phyloP scores from a whole-genome alignment of 37 sponge, comb jelly and placozoan genomes.

The Cliona cf. orientalis region DNA sequence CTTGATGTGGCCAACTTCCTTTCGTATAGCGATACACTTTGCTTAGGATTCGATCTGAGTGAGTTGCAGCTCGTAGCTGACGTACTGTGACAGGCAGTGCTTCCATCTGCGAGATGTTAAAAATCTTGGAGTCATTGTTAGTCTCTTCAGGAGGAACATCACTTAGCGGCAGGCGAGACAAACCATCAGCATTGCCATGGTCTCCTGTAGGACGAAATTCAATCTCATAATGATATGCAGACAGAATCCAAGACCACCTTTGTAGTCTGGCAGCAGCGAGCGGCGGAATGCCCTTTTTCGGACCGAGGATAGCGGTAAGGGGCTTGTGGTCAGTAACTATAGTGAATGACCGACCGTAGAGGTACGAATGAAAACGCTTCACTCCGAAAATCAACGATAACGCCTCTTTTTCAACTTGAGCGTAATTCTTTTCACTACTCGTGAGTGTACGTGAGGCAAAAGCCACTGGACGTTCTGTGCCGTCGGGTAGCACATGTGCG shows the following conservation, averaged over 20 bases:
- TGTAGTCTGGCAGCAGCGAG: constrained; percentile 34
- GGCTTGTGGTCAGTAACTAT: constrained; percentile 30
- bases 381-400: constrained; percentile 34
- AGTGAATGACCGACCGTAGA: neutral
- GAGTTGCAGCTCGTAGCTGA: no score
- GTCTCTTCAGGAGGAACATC: no score
- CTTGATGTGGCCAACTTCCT: no score
- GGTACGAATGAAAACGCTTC: constrained; percentile 27
- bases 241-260: constrained; percentile 36
- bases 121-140: no score
- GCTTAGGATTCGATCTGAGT: no score
- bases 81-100: no score
- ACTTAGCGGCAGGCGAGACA: no score
- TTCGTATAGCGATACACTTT: no score
- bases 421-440: constrained; percentile 8
- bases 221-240: constrained; percentile 27
- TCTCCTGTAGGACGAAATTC: no score
- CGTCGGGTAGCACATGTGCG: constrained; percentile 30
- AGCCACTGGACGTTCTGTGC: constrained; percentile 2
- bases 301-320: constrained; percentile 15
- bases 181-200: no score
- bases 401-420: constrained; percentile 46
- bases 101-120: no score
- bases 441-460: constrained; percentile 21
- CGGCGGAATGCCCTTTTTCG: constrained; percentile 10